Evolutionary conservation across 2,888 invertebrate genomes (phyloP).

Genomic region (Adineta ricciae): DNA sequence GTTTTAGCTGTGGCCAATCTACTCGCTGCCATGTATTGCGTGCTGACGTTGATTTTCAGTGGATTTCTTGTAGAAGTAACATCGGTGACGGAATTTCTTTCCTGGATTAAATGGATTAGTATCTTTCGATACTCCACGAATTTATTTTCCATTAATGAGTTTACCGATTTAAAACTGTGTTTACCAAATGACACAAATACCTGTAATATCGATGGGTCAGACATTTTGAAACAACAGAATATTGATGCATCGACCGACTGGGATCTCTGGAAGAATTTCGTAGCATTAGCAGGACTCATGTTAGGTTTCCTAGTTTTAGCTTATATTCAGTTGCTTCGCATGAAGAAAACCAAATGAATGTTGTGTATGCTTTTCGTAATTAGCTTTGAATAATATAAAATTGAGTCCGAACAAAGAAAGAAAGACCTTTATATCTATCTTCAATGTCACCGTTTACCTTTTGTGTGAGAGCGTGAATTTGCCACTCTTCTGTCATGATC

Average conservation of each 20-base stretch:
- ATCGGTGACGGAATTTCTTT: conserved; percentile 42
- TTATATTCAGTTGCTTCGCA: conserved; percentile 42
- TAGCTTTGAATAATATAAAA: too few species aligned
- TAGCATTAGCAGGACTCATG: conserved; percentile 41
- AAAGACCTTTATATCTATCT: too few species aligned
- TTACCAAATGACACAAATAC: background rate
- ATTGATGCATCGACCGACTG: conserved; percentile 40
- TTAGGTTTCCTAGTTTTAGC: conserved; percentile 40
- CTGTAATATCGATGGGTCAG: conserved; percentile 36
- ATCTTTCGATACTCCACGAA: background rate
- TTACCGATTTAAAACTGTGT: background rate
- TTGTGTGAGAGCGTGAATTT: too few species aligned
- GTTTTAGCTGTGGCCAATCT: conserved; percentile 42
- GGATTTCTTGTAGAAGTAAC: conserved; percentile 46
- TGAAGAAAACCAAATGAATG: conserved; percentile 1
- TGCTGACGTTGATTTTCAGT: conserved; percentile 50
- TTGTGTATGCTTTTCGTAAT: too few species aligned
- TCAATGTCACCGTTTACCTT: too few species aligned
- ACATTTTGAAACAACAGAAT: conserved; percentile 41
- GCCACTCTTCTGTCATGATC: too few species aligned
- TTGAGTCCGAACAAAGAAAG: too few species aligned
- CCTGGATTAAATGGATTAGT: conserved; percentile 43
- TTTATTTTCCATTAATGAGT: background rate
- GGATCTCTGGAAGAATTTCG: conserved; percentile 44
- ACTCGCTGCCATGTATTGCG: conserved; percentile 43